Conservation (phyloP, 2,113 vertebrate genomes). For the Chionodraco myersi region DNA sequence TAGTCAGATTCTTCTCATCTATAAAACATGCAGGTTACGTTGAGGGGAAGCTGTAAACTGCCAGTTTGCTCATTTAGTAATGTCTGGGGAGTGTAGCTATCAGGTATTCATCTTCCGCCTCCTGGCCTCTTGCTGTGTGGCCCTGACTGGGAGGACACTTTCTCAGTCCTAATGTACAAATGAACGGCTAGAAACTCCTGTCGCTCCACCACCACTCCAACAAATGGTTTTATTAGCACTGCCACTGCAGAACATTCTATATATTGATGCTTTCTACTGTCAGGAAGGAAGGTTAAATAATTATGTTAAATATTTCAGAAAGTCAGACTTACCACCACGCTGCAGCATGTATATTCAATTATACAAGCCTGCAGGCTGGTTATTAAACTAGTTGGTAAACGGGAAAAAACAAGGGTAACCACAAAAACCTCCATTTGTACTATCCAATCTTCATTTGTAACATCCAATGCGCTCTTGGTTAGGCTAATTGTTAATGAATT, state of each 20-base stretch:
- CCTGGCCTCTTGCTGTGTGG: slow-evolving; percentile 63
- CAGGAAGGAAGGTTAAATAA: slow-evolving; percentile 42
- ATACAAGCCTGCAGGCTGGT: slow-evolving; percentile 31
- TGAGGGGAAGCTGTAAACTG: slow-evolving; percentile 79
- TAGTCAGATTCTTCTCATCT: slow-evolving; percentile 78
- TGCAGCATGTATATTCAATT: slow-evolving; percentile 29
- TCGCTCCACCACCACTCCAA: slow-evolving; percentile 13
- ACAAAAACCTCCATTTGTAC: slow-evolving; percentile 46
- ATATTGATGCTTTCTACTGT: slow-evolving; percentile 34
- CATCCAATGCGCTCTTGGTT: slow-evolving; percentile 48
- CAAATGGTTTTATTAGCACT: slow-evolving; percentile 61
- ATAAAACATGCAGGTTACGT: slow-evolving; percentile 80
- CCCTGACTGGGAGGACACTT: slow-evolving; percentile 69
- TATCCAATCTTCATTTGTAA: slow-evolving; percentile 63
- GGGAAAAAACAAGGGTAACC: slow-evolving; percentile 24
- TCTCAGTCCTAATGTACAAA: slow-evolving; percentile 72
- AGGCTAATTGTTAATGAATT: slow-evolving; percentile 71
- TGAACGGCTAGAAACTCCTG: slow-evolving; percentile 58
- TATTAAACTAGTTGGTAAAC: background rate
- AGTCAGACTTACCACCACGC: slow-evolving; percentile 24
- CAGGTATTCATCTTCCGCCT: slow-evolving; percentile 75
- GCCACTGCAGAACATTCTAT: slow-evolving; percentile 18
- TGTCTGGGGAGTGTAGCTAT: slow-evolving; percentile 77
- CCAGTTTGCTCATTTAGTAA: slow-evolving; percentile 81
- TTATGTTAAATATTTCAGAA: slow-evolving; percentile 49